Conservation (phyloP, 2,888 invertebrate species). For the Protodeltote pygarga region DNA sequence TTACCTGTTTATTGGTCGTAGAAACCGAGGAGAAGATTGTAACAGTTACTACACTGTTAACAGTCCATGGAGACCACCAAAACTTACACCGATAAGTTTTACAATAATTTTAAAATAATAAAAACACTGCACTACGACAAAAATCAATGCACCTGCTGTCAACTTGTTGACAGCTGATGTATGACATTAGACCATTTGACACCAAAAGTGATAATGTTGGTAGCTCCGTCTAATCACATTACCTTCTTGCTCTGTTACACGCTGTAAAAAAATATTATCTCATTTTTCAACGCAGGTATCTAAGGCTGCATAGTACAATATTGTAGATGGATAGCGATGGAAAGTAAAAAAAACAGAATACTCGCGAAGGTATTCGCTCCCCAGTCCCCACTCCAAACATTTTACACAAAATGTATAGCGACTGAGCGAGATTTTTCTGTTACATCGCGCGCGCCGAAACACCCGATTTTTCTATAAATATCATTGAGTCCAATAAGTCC, state of each 20-base stretch:
- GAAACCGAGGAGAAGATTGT: constrained; percentile 27
- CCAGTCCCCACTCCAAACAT: no score
- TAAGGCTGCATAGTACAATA: no score
- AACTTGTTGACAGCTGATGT: constrained; percentile 39
- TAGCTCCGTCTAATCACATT: background rate
- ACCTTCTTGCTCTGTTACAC: constrained; percentile 18
- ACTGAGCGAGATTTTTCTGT: no score
- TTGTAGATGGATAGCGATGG: no score
- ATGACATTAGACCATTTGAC: constrained; percentile 19
- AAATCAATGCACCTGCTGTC: constrained; percentile 43
- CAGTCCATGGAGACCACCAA: constrained; percentile 42
- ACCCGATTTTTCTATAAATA: no score
- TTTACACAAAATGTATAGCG: no score
- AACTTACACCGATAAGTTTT: constrained; percentile 18
- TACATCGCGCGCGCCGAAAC: no score
- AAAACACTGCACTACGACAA: constrained; percentile 41
- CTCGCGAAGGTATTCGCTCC: no score
- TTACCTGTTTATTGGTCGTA: constrained; percentile 52
- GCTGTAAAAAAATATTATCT: background rate
- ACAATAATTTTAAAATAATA: constrained; percentile 33
- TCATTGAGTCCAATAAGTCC: no score
- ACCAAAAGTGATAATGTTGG: constrained; percentile 8
- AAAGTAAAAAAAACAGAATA: no score
- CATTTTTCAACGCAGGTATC: no score
- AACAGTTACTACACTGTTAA: constrained; percentile 22